These are phyloP conservation scores for Hemichromis elongatus DNA, from an alignment of 2,113 vertebrate genomes.

Conservation along the genomic window DNA sequence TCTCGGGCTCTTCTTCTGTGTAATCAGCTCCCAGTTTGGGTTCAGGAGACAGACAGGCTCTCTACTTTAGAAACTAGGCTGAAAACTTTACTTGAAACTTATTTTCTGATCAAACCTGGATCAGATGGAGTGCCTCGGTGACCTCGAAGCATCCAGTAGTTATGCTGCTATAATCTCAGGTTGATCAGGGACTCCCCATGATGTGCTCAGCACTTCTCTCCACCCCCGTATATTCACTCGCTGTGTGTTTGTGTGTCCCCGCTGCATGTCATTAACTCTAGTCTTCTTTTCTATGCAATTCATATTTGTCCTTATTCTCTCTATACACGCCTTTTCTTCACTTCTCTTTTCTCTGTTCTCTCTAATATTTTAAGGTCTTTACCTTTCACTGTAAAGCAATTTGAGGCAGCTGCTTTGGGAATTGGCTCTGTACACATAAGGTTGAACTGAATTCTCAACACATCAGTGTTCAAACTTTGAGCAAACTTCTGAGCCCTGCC, in stretches of 20 bases:
- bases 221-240: neutral
- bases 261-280: neutral
- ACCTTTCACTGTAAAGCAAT: neutral
- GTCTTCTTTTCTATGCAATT: neutral
- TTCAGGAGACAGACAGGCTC: neutral
- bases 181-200: neutral
- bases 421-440: fast-evolving
- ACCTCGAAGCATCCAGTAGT: neutral
- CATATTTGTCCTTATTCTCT: neutral
- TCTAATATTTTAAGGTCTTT: neutral
- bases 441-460: neutral
- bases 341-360: neutral
- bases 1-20: neutral
- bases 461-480: neutral
- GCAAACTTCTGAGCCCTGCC: neutral
- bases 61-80: neutral
- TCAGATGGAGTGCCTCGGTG: neutral
- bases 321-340: neutral
- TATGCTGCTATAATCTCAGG: neutral
- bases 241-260: neutral
- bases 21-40: neutral
- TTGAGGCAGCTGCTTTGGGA: neutral
- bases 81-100: neutral
- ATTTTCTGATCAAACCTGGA: neutral
- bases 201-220: neutral